Evolutionary conservation across 2,113 vertebrate genomes (phyloP), one percentile per base, ranked within the genome.

Genomic region (Atherinomorus stipes): DNA sequence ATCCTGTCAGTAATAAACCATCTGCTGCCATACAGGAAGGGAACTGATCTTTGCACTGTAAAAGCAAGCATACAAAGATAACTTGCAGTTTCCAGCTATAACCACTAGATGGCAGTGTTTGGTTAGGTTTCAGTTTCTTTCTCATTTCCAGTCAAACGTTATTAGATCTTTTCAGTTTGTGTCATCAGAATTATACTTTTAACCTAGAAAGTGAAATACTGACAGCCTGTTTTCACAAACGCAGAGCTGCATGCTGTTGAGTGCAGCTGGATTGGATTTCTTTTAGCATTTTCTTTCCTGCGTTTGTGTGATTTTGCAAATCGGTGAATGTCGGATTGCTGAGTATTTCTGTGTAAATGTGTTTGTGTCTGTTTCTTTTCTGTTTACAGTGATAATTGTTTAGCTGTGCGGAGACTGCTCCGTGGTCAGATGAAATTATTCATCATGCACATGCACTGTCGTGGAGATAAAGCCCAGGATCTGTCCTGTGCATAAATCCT

Each of bases 91-190:
- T 2, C 65, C 25, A 0, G 0, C 49, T 71, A 38, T 40, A 0
- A 28, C 80, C 85, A 84, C 52, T 18, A 86, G 84, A 68, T 83
- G 68, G 61, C 74, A 79, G 49, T 74, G 53, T 83, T 68, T 52
- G 52, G 58, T n/a, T 49, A 83, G 40, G 49, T 52, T 47, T 47
- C n/a, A 19, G 44, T 19, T 19, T n/a, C 25, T 49, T 4, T 7
- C 31, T 34, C 28, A 4, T 3, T 31, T 31, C 31, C 8, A 7
- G 5, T 34, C 31, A 6, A 9, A 5, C 7, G 4, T 4, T 34
- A 34, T 34, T 34, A 9, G 4, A 34, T 34, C 31, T 34, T 34
- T 34, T 34, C 31, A 34, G 31, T 34, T 34, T 34, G 31, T 34
- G 31, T 8, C 9, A 8, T 34, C 3, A 3, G 6, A 28, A 28